Percentiles rank a stretch among this genome's conserved stretches.
phyloP scores from a whole-genome alignment of 2,888 invertebrate genomes.

The Caenorhabditis drosophilae region DNA sequence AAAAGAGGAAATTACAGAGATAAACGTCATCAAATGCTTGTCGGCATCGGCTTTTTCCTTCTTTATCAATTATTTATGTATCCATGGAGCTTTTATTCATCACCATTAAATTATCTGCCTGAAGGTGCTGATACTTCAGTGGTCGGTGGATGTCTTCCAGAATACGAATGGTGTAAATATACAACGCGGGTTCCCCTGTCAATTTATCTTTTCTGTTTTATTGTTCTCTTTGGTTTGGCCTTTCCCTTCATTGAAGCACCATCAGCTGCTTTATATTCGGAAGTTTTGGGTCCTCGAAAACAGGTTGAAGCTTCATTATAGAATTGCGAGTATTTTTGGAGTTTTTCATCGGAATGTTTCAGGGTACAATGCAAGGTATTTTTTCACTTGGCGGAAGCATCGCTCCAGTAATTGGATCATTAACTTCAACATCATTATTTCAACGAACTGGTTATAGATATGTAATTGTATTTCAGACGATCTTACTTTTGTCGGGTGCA shows the following conservation, averaged over 20 bases:
- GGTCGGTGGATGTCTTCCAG: constrained; percentile 24
- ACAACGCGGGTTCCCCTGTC: constrained; percentile 26
- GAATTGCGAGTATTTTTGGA: too few relatives aligned
- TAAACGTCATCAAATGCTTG: constrained; percentile 43
- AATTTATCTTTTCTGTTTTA: constrained; percentile 40
- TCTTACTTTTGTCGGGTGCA: constrained; percentile 15
- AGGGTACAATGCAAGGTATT: constrained; percentile 41
- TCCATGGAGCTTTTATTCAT: constrained; percentile 35
- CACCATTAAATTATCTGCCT: constrained; percentile 42
- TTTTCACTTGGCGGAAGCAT: constrained; percentile 31
- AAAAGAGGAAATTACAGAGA: constrained; percentile 13
- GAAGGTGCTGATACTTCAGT: constrained; percentile 14
- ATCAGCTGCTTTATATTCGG: constrained; percentile 38
- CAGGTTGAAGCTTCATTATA: too few relatives aligned
- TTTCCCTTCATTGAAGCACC: constrained; percentile 48
- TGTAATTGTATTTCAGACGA: constrained; percentile 19
- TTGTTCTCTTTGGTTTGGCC: constrained; percentile 45
- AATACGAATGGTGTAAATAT: constrained; percentile 30
- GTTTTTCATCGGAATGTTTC: too few relatives aligned
- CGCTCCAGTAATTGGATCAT: constrained; percentile 31
- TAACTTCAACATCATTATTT: constrained; percentile 33
- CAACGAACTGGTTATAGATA: constrained; percentile 30
- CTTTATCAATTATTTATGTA: constrained; percentile 29
- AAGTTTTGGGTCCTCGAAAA: constrained; percentile 44
- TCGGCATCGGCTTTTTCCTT: constrained; percentile 35